Evolutionary conservation across 2,113 vertebrate species (phyloP).

Genomic region (Microtus pennsylvanicus): DNA sequence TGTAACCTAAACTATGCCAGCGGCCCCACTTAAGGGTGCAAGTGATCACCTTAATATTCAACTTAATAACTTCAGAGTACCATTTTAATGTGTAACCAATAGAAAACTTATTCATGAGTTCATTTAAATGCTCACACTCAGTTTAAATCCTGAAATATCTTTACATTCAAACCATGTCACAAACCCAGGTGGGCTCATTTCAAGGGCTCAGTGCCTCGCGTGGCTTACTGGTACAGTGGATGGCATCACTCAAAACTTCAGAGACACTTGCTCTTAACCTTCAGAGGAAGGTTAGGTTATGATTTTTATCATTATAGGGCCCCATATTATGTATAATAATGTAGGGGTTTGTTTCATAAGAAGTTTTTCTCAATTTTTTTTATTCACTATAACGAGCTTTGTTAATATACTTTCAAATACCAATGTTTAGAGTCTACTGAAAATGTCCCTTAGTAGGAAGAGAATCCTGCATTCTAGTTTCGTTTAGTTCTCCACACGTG

Average conservation of each 20-base stretch:
- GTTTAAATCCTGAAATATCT: background rate
- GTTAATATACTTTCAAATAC: slow-evolving; percentile 1
- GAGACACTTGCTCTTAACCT: background rate
- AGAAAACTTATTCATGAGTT: background rate
- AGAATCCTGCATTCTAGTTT: background rate
- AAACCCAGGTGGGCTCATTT: background rate
- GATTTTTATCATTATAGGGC: background rate
- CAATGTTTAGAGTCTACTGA: background rate
- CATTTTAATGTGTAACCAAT: background rate
- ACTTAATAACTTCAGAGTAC: background rate
- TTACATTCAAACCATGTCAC: background rate
- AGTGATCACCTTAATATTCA: background rate
- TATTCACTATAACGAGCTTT: background rate
- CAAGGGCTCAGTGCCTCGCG: background rate
- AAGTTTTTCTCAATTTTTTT: background rate
- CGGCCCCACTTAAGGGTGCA: background rate
- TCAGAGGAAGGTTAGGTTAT: background rate
- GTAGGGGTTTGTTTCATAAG: background rate
- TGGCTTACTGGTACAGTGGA: background rate
- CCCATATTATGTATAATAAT: background rate
- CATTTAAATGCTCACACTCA: background rate
- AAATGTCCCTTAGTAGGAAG: background rate
- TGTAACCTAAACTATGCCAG: background rate
- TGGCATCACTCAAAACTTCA: rapidly evolving
- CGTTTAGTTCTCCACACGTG: no score